A percentile compares a stretch with the other conserved stretches of the same genome.
These are phyloP conservation scores for Diglossa cyanea DNA, from an alignment of 2,797 vertebrate genomes.

Conservation along the genomic window DNA sequence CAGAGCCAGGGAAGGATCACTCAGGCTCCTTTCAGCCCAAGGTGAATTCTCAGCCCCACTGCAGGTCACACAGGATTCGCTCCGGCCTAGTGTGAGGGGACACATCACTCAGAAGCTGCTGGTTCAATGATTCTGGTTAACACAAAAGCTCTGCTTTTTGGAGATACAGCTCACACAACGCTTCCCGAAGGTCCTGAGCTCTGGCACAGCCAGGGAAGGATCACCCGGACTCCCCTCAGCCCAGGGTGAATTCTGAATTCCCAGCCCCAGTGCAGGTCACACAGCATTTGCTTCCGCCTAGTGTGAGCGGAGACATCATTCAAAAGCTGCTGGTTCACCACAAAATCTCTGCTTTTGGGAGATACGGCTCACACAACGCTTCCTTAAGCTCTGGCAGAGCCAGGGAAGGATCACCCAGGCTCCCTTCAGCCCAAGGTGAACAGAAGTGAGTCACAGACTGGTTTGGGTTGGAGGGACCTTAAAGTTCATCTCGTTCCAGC, in stretches of 20 bases:
- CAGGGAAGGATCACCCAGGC: not conserved
- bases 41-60: not conserved
- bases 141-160: rapidly evolving
- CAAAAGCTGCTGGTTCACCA: too few relatives aligned
- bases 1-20: not conserved
- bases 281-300: too few relatives aligned
- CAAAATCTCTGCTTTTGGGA: too few relatives aligned
- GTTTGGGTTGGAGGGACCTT: not conserved
- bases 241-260: too few relatives aligned
- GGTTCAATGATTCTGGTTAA: too few relatives aligned
- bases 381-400: too few relatives aligned
- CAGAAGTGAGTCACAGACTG: not conserved
- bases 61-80: not conserved
- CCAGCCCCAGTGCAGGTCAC: too few relatives aligned
- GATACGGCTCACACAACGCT: not conserved
- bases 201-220: too few relatives aligned
- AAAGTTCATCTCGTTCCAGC: not conserved
- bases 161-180: not conserved
- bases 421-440: not conserved
- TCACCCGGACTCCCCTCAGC: too few relatives aligned
- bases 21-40: not conserved
- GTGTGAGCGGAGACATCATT: too few relatives aligned
- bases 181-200: too few relatives aligned
- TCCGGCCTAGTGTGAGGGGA: not conserved
- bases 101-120: not conserved